Base-by-base conservation (phyloP, 2,797 vertebrate genomes). In the Neoniphon sammara region DNA sequence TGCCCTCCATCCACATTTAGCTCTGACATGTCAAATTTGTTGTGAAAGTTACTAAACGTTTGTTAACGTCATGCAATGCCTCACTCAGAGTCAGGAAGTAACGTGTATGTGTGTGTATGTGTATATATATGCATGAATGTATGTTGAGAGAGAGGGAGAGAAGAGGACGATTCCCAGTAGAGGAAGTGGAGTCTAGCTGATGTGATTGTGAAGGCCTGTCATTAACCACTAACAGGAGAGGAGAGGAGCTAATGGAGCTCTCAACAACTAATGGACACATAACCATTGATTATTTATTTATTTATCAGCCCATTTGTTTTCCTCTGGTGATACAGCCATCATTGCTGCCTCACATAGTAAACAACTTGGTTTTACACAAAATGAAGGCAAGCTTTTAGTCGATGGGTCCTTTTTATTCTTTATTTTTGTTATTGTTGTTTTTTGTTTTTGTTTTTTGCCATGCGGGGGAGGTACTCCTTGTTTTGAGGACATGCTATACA, bases 251-350 rank as follows among this genome's bases (percentile, higher is more conserved):
- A 94, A 94, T 94, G 93, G 93, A 91, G 91, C 91, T 93, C 88
- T 94, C 91, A 94, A 91, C 91, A 93, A 91, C 92, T 94, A 93
- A 93, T 93, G 93, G 93, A 92, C 91, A 91, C 91, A 91, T 86
- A 88, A 88, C 74, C 88, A 93, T 93, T 78, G 91, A 92, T 93
- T 93, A 90, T 93, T 94, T 93, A 91, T 93, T 93, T 93, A 92
- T 90, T 90, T 91, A 85, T 92, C 89, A 78, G 61, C 73, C 88
- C 85, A 88, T 90, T 90, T 90, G 87, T 91, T 87, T 87, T 87
- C 77, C 83, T 88, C 75, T 85, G 84, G 61, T 75, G 82, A 58
- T 85, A 81, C 85, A 76, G 57, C 75, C 73, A 79, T 62, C 68
- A 64, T 69, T 81, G 57, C 42, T 18, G 81, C 9, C 73, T 73